phyloP scores from a whole-genome alignment of 2,113 vertebrate species.

The Coptodon rendalli region DNA sequence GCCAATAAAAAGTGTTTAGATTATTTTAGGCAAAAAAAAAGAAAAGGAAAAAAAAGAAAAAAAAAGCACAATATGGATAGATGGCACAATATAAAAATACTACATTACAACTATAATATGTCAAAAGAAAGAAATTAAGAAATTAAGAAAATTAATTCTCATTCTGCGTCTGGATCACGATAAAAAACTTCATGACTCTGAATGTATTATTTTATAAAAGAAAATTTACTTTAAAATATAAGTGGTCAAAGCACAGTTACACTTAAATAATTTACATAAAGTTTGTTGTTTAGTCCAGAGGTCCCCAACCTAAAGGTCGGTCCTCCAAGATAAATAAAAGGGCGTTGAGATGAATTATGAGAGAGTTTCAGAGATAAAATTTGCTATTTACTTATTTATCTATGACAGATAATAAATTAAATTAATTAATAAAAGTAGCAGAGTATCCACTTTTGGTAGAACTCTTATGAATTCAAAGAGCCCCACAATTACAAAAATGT shows the following conservation, averaged over 20 bases:
- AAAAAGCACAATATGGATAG: background rate
- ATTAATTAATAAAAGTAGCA: background rate
- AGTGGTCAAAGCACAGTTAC: background rate
- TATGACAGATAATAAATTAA: background rate
- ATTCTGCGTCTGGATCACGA: background rate
- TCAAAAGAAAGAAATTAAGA: background rate
- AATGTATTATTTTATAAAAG: background rate
- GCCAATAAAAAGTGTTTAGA: background rate
- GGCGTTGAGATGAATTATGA: background rate
- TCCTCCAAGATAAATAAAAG: background rate
- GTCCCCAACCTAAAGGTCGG: background rate
- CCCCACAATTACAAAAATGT: background rate
- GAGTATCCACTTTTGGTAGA: background rate
- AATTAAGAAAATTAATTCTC: background rate
- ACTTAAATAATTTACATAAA: background rate
- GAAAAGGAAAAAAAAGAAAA: background rate
- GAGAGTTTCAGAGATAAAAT: background rate
- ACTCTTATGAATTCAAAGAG: background rate
- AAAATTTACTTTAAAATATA: background rate
- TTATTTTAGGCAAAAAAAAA: background rate
- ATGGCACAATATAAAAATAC: background rate
- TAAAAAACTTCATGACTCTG: background rate
- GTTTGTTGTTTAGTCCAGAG: background rate
- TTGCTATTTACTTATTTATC: background rate
- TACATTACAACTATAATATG: background rate